Evolutionary conservation across 2,113 vertebrate genomes (phyloP), one percentile per base, ranked within the genome.

Genomic region (Crotalus horridus): DNA sequence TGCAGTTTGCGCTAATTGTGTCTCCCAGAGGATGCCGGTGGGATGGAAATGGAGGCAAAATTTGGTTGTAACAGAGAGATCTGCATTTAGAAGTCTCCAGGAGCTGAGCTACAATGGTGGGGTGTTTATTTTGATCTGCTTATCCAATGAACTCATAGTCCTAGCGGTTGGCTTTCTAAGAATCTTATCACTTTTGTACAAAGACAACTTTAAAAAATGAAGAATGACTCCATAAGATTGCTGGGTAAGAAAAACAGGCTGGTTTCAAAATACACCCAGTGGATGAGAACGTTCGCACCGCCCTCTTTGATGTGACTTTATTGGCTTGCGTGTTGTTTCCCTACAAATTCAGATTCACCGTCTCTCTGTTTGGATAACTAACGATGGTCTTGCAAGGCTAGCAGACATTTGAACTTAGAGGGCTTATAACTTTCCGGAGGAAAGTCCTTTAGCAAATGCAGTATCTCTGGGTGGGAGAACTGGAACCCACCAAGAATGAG

Each of bases 101-200:
- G 91, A 93, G 91, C 88, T 20, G 0, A 94, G 95, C 92, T 85
- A 95, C 89, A 93, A 95, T 95, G 95, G 69, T 94, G 58, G 91
- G 93, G 64, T 43, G 94, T 0, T 91, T 51, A 96, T 96, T 96
- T 96, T 88, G 87, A 87, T 95, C 89, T 89, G 95, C 89, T 20
- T 69, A 92, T 94, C 96, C 88, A 90, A 90, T 89, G 92, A 95
- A 92, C 93, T 85, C 87, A 94, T 94, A 92, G 95, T 94, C 94
- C 94, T 85, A 94, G 95, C 87, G 92, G 59, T 89, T 94, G 95
- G 96, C 6, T 95, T 97, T 97, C 96, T 96, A 95, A 97, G 96
- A 97, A 97, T 96, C 96, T 97, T 97, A 97, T 97, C 96, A 94
- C 95, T 95, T 95, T 95, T 91, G 95, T 95, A 97, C 96, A 96